Evolutionary conservation across 1,140 invertebrate genomes (phyloP).

Genomic region (Asbolus verrucosus): DNA sequence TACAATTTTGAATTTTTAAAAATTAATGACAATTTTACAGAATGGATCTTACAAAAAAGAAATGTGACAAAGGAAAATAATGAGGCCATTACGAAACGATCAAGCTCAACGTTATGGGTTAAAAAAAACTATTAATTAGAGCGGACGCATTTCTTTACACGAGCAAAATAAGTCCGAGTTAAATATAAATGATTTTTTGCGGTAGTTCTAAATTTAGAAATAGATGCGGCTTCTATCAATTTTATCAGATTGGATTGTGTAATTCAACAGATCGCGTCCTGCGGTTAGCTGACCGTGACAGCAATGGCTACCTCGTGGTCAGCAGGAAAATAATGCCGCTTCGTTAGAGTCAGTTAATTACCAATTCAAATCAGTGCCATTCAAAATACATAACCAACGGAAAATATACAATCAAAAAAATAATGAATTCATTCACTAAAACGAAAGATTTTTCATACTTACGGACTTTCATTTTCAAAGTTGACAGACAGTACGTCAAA

Average conservation of each 20-base stretch:
- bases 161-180: too few relatives aligned
- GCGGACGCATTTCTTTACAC: too few relatives aligned
- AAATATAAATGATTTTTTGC: too few relatives aligned
- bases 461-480: constrained; percentile 59
- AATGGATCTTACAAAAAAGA: too few relatives aligned
- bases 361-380: neutral
- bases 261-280: constrained; percentile 20
- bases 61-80: too few relatives aligned
- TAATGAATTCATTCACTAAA: constrained; percentile 12
- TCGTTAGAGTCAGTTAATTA: constrained; percentile 7
- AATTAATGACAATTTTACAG: too few relatives aligned
- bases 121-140: too few relatives aligned
- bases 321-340: constrained; percentile 35
- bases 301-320: constrained; percentile 61
- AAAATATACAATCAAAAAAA: constrained; percentile 7
- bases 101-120: too few relatives aligned
- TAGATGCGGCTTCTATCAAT: neutral
- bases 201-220: too few relatives aligned
- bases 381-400: neutral
- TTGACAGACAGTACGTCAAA: constrained; percentile 55
- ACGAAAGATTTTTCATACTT: constrained; percentile 49
- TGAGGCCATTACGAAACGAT: too few relatives aligned
- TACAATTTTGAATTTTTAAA: too few relatives aligned
- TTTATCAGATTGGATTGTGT: constrained; percentile 4
- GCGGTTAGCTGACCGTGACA: constrained; percentile 37